phyloP scores from a whole-genome alignment of 2,888 invertebrate species.

The Xiphydria camelus region DNA sequence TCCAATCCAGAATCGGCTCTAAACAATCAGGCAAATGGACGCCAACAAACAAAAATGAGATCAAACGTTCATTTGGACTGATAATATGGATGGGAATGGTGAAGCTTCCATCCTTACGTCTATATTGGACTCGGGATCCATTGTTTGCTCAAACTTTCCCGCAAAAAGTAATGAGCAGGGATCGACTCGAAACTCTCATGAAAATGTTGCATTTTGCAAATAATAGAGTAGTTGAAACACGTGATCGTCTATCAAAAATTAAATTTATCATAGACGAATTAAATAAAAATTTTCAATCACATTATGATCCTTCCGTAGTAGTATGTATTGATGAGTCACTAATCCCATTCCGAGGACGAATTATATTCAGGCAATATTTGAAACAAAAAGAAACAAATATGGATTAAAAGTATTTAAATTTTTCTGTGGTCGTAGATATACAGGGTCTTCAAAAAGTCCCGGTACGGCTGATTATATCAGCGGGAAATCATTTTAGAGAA shows the following conservation, averaged over 20 bases:
- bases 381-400: slow-evolving; percentile 4
- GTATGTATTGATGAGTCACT: slow-evolving; percentile 6
- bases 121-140: slow-evolving; percentile 8
- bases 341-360: slow-evolving; percentile 14
- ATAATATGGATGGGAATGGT: slow-evolving; percentile 7
- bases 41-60: slow-evolving; percentile 6
- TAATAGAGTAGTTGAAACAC: slow-evolving; percentile 1
- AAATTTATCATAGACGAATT: slow-evolving; percentile 3
- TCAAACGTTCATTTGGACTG: slow-evolving; percentile 2
- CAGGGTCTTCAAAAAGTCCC: no score
- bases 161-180: slow-evolving; percentile 4
- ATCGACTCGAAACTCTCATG: slow-evolving; percentile 3
- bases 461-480: no score
- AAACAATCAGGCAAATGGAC: slow-evolving; percentile 5
- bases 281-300: slow-evolving; percentile 7
- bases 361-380: slow-evolving; percentile 3
- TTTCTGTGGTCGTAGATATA: slow-evolving; percentile 11
- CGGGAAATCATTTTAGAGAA: no score
- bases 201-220: slow-evolving; percentile 6
- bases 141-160: slow-evolving; percentile 7
- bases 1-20: background rate
- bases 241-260: slow-evolving; percentile 5
- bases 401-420: slow-evolving; percentile 3
- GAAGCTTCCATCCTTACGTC: slow-evolving; percentile 5
- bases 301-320: background rate